These are phyloP conservation scores for Scyliorhinus canicula DNA, from an alignment of 2,797 vertebrate genomes.

Conservation along the genomic window DNA sequence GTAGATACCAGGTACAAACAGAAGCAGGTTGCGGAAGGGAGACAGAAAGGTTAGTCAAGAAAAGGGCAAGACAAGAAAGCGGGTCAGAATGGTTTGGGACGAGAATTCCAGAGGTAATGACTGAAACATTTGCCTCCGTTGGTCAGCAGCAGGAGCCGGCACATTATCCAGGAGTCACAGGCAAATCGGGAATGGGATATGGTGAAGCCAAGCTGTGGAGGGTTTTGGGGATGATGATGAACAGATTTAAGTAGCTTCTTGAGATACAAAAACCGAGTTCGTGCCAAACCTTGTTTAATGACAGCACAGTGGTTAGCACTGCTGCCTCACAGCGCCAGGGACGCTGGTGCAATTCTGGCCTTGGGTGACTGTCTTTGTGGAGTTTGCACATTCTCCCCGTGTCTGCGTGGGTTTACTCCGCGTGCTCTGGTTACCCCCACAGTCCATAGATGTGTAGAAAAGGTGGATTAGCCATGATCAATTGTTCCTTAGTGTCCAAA, in stretches of 20 bases:
- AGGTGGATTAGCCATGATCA: no score
- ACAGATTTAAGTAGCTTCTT: neutral
- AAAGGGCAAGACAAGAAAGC: neutral
- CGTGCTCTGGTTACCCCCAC: no score
- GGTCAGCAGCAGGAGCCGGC: neutral
- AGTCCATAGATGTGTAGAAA: no score
- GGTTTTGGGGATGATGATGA: neutral
- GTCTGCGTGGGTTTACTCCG: no score
- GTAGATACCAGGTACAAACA: neutral
- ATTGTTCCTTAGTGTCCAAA: no score
- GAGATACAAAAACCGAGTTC: neutral
- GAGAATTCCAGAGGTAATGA: no score
- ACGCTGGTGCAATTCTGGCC: no score
- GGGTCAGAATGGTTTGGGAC: neutral
- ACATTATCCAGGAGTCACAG: neutral
- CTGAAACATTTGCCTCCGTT: no score
- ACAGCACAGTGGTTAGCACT: no score
- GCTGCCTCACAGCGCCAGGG: no score
- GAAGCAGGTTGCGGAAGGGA: neutral
- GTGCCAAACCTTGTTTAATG: neutral
- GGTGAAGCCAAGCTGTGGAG: neutral
- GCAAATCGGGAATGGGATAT: neutral
- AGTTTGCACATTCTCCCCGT: no score
- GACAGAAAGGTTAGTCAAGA: neutral
- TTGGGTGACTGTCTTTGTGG: no score